A percentile compares a stretch with the other conserved stretches of the same genome.
Evolutionary conservation across 2,113 vertebrate species (phyloP).

Genomic region (Cardinalis cardinalis): DNA sequence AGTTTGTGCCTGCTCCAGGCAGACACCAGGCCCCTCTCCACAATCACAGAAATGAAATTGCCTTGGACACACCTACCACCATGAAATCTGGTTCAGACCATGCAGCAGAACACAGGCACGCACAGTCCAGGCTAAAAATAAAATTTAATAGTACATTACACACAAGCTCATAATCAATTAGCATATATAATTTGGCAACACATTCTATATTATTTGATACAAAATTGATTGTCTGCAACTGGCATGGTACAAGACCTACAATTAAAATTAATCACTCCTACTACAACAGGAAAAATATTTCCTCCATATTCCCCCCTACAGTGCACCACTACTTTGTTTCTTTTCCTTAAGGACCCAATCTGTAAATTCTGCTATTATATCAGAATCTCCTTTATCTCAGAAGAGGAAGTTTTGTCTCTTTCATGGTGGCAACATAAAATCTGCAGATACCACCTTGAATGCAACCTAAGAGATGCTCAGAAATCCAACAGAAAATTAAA

Average conservation of each 20-base stretch:
- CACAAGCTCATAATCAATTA: constrained; percentile 36
- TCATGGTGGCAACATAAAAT: neutral
- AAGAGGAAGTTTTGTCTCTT: neutral
- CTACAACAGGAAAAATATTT: neutral
- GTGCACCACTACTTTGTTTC: neutral
- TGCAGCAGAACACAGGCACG: neutral
- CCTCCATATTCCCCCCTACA: neutral
- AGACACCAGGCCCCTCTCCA: neutral
- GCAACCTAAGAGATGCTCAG: neutral
- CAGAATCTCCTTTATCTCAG: neutral
- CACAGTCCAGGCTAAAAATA: constrained; percentile 13
- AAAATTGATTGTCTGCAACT: constrained; percentile 3
- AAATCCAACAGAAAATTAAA: neutral
- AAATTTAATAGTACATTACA: neutral
- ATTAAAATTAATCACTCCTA: constrained; percentile 12
- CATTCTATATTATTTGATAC: neutral
- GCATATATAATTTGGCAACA: constrained; percentile 6
- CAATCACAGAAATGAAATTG: neutral
- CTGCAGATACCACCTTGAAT: neutral
- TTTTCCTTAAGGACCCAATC: neutral
- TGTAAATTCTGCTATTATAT: neutral
- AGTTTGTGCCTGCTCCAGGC: neutral
- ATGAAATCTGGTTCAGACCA: neutral
- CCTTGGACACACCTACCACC: neutral
- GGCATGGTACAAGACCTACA: neutral